Percentiles rank a stretch among this genome's conserved stretches.
These are phyloP conservation scores for Clostera curtula DNA, from an alignment of 2,888 invertebrate species.

Conservation along the genomic window DNA sequence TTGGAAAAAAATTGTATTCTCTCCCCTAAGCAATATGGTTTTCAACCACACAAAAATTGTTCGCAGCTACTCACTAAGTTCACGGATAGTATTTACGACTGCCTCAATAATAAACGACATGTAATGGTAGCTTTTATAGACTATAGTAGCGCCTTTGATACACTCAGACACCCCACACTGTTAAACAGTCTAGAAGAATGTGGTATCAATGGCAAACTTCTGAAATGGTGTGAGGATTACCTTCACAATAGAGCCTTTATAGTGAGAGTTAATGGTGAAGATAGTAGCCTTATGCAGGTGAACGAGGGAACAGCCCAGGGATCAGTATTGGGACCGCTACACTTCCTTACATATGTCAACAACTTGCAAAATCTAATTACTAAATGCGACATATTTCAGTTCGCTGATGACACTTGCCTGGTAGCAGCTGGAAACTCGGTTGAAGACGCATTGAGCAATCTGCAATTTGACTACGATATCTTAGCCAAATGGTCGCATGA, in stretches of 20 bases:
- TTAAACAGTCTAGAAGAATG: neutral
- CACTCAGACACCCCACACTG: neutral
- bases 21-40: constrained; percentile 3
- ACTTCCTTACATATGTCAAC: constrained; percentile 1
- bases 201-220: neutral
- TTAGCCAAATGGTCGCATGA: constrained; percentile 3
- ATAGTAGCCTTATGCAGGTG: neutral
- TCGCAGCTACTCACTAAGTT: constrained; percentile 3
- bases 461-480: constrained; percentile 2
- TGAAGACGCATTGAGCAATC: neutral
- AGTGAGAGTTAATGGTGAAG: neutral
- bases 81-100: constrained; percentile 2
- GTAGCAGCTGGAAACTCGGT: constrained; percentile 1
- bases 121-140: constrained; percentile 1
- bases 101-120: neutral
- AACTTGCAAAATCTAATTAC: no score
- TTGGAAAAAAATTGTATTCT: constrained; percentile 1
- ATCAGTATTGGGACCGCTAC: neutral
- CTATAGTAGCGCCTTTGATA: constrained; percentile 2
- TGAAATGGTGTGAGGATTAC: neutral
- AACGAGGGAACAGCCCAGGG: constrained; percentile 1
- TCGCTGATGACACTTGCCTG: constrained; percentile 3
- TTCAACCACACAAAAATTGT: constrained; percentile 1
- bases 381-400: constrained; percentile 3
- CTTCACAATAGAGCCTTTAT: neutral